Evolutionary conservation across 2,113 vertebrate genomes (phyloP), one percentile per base, ranked within the genome.

Genomic region (Meles meles): DNA sequence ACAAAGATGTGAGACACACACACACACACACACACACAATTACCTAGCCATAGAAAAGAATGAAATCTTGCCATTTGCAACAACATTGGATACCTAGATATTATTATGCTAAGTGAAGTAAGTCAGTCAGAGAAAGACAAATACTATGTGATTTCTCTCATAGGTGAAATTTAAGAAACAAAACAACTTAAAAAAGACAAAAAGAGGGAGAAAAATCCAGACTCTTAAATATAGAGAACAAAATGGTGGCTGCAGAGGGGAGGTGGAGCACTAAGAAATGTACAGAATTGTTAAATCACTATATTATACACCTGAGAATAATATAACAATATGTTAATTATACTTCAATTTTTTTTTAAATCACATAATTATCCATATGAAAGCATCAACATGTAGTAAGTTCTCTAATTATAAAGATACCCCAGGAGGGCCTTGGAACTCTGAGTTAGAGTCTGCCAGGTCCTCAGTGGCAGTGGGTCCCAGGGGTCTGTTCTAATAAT

Each of bases 371-470:
- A 55, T 44, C 31, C 10, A 29, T 5, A 18, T 27, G 37, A 42
- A 81, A 90, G 12, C 27, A 34, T 52, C 11, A 86, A 57, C 29
- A 67, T 20, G 6, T 10, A 71, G 59, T 15, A n/a, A 91, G 37
- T 65, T 47, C 42, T 92, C 6, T 87, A 72, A 69, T 93, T 93
- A 44, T 25, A 17, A 20, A 14, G 9, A 31, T 14, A 7, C 6
- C n/a, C 77, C 59, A 61, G 49, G 49, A 65, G 92, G 5, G n/a
- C 57, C 47, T 52, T 18, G 59, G 7, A 77, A 31, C 29, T 82
- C 7, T 25, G 11, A 11, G 29, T 5, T 17, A 17, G 15, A 39
- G 5, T 20, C 1, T 4, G 13, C 4, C 39, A 37, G 6, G 1
- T 52, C 84, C n/a, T n/a, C 25, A 34, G 21, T 44, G 37, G 57